Conservation (phyloP, 2,797 vertebrate species). For the Scomberomorus guttatus region DNA sequence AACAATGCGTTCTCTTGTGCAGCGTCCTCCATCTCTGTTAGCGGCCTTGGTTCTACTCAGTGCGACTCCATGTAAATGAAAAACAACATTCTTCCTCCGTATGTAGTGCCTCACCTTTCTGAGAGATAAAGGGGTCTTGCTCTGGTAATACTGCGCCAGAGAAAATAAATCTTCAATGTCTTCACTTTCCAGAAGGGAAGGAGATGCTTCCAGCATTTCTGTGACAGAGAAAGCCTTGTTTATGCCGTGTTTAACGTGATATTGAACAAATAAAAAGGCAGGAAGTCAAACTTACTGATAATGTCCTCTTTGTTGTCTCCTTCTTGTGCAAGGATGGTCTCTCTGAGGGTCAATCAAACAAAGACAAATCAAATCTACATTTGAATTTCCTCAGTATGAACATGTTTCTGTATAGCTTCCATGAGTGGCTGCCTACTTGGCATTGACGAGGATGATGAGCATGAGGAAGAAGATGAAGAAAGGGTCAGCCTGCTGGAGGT, state of each 20-base stretch:
- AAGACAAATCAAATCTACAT: slow-evolving; percentile 16
- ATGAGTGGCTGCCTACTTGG: slow-evolving; percentile 89
- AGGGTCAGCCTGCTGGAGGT: slow-evolving; percentile 96
- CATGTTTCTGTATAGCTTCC: slow-evolving; percentile 13
- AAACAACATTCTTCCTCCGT: not conserved
- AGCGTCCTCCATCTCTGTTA: not conserved
- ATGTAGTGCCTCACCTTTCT: slow-evolving; percentile 89
- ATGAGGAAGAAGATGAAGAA: slow-evolving; percentile 99
- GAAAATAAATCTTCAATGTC: slow-evolving; percentile 97
- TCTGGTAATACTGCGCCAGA: slow-evolving; percentile 97
- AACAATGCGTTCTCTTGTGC: slow-evolving; percentile 7
- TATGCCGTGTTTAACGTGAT: not conserved
- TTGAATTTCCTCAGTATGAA: not conserved
- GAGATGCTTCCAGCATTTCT: slow-evolving; percentile 93
- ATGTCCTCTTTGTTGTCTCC: slow-evolving; percentile 91
- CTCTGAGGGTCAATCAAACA: slow-evolving; percentile 85
- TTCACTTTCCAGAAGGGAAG: slow-evolving; percentile 91
- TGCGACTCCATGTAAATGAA: not conserved
- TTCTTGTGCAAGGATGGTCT: slow-evolving; percentile 91
- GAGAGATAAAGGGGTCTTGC: slow-evolving; percentile 96
- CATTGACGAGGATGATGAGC: slow-evolving; percentile 99
- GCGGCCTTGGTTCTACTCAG: not conserved
- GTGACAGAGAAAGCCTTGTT: slow-evolving; percentile 46
- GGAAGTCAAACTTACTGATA: slow-evolving; percentile 87
- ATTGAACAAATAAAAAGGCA: not conserved